Evolutionary conservation across 2,888 invertebrate genomes (phyloP).

Genomic region (Ferrisia virgata): DNA sequence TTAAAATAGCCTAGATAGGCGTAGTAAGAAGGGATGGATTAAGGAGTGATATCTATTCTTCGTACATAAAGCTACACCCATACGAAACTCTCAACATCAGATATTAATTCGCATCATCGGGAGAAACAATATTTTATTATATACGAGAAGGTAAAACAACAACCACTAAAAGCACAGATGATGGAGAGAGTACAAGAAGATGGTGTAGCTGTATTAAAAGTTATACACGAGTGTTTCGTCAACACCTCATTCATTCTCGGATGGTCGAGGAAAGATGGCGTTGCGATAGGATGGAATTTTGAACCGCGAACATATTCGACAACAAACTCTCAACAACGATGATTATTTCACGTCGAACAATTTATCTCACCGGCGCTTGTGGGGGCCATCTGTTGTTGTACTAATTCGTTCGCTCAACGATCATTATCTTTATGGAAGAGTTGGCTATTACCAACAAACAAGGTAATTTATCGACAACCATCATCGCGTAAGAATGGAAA

Average conservation of each 20-base stretch:
- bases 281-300: neutral
- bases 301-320: neutral
- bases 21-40: neutral
- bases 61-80: too few relatives aligned
- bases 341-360: neutral
- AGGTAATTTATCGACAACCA: too few relatives aligned
- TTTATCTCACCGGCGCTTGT: neutral
- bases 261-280: neutral
- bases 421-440: neutral
- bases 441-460: too few relatives aligned
- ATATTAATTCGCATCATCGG: neutral
- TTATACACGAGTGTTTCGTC: neutral
- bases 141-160: too few relatives aligned
- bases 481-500: too few relatives aligned
- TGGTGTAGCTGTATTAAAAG: neutral
- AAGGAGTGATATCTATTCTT: too few relatives aligned
- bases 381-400: neutral
- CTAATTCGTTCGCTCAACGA: neutral
- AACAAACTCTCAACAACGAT: neutral
- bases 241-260: neutral
- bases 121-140: too few relatives aligned
- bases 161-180: too few relatives aligned
- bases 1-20: neutral
- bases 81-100: neutral
- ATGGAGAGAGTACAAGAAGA: neutral